phyloP scores from a whole-genome alignment of 2,113 vertebrate genomes.

The Crocuta crocuta region DNA sequence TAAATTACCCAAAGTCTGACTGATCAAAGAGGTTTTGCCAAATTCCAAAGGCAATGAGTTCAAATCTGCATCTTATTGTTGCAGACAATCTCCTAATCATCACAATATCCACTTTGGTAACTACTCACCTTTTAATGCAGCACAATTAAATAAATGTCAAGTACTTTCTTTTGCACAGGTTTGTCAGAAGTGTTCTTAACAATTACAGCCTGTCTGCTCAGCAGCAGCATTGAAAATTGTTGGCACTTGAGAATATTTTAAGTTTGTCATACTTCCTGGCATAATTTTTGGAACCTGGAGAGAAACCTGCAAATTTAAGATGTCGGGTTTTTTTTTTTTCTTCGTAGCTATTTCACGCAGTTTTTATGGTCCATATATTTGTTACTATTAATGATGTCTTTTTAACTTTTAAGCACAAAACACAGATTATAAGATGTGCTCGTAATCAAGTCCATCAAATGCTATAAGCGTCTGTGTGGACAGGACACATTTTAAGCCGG shows the following conservation, averaged over 20 bases:
- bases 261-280: neutral
- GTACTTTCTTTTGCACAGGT: neutral
- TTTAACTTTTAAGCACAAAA: neutral
- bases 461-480: neutral
- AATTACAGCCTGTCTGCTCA: neutral
- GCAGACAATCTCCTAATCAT: neutral
- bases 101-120: neutral
- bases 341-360: too few species aligned
- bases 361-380: neutral
- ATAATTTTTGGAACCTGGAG: neutral
- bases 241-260: neutral
- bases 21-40: neutral
- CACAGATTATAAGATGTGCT: neutral
- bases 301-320: neutral
- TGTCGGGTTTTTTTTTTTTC: neutral
- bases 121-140: neutral
- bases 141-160: neutral
- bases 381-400: neutral
- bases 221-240: rapidly evolving
- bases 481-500: too few species aligned
- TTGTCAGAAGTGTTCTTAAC: neutral
- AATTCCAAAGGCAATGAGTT: neutral
- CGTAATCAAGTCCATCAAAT: neutral
- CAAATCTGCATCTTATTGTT: rapidly evolving
- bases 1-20: neutral